phyloP scores from a whole-genome alignment of 2,888 invertebrate genomes.

The Conomelus anceps region DNA sequence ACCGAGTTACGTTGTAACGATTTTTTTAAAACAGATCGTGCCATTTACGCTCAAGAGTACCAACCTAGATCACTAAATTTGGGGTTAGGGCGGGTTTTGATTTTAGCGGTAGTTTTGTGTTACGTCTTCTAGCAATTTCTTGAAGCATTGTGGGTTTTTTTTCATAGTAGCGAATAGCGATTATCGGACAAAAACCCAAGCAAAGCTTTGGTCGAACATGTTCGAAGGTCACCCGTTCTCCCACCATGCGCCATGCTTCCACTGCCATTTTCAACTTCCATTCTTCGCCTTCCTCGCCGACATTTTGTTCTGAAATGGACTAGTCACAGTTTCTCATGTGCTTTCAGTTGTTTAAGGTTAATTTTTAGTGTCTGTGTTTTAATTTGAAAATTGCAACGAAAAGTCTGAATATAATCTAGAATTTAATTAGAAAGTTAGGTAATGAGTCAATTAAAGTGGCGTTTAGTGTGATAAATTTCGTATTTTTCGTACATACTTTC shows the following conservation, averaged over 20 bases:
- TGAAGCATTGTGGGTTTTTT: background rate
- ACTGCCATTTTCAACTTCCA: background rate
- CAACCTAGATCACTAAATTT: background rate
- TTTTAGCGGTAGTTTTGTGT: background rate
- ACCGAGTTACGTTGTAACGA: too few species aligned
- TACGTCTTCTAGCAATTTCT: background rate
- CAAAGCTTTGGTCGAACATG: background rate
- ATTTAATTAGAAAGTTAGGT: background rate
- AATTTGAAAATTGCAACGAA: background rate
- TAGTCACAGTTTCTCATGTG: background rate
- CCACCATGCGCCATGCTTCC: background rate
- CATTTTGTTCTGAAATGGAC: background rate
- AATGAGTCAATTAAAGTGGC: background rate
- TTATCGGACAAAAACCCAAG: background rate
- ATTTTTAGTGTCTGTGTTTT: background rate
- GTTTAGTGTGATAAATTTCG: background rate
- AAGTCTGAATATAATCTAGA: background rate
- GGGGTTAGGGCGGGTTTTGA: background rate
- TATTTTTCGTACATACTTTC: background rate
- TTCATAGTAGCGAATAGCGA: background rate
- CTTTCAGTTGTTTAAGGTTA: background rate
- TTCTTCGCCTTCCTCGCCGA: background rate
- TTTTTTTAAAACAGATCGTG: background rate
- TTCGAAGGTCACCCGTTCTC: background rate
- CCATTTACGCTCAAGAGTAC: background rate